Conservation (phyloP, 1,140 invertebrate genomes). For the Doryteuthis pealeii region DNA sequence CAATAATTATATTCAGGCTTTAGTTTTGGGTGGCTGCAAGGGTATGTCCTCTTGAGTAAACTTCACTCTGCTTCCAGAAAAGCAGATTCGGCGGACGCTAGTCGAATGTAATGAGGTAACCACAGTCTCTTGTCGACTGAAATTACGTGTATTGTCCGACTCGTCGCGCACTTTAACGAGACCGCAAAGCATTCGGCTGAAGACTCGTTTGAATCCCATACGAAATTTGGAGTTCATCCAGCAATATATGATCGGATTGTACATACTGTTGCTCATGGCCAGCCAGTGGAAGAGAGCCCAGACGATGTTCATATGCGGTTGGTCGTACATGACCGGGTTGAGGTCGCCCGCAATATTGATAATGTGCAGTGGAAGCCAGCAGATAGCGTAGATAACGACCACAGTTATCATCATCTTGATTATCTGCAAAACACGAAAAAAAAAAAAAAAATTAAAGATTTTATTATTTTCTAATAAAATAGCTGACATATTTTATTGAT, state of each 20-base stretch:
- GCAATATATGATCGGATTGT: constrained; percentile 90
- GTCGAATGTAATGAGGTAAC: constrained; percentile 24
- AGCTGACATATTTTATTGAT: too few species aligned
- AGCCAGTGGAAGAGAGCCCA: constrained; percentile 70
- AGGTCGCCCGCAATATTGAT: constrained; percentile 60
- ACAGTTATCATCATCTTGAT: constrained; percentile 90
- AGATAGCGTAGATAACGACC: constrained; percentile 79
- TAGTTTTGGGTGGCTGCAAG: background rate
- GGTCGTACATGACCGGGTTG: constrained; percentile 43
- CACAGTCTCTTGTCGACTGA: constrained; percentile 30
- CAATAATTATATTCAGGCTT: too few species aligned
- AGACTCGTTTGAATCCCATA: constrained; percentile 53
- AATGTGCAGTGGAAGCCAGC: constrained; percentile 83
- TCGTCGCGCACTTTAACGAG: constrained; percentile 24
- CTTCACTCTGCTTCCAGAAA: background rate
- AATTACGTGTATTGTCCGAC: constrained; percentile 26
- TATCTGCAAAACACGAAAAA: constrained; percentile 73
- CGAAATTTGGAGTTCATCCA: constrained; percentile 85
- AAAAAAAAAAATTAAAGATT: constrained; percentile 5
- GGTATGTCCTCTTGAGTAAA: background rate
- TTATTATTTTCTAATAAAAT: too few species aligned
- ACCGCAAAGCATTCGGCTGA: constrained; percentile 35
- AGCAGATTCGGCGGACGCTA: background rate
- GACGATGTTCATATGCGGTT: constrained; percentile 61
- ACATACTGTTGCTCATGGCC: constrained; percentile 88